A percentile compares a stretch with the other conserved stretches of the same genome.
Evolutionary conservation across 2,888 invertebrate species (phyloP).

Genomic region (Plagodis pulveraria): DNA sequence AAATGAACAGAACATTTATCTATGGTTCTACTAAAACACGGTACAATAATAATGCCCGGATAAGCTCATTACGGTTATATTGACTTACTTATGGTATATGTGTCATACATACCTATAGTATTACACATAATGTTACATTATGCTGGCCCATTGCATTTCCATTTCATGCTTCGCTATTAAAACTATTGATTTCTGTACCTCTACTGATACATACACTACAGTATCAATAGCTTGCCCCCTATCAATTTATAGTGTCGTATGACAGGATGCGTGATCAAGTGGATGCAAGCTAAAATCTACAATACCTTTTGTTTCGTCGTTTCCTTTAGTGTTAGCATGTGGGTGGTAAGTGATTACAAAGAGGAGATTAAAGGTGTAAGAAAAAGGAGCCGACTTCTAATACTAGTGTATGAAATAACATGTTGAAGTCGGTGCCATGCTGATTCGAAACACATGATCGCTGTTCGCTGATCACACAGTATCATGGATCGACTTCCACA

Average conservation of each 20-base stretch:
- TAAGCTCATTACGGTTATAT: not conserved
- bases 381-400: too few relatives aligned
- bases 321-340: constrained; percentile 49
- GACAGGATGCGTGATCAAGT: constrained; percentile 52
- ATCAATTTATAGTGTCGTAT: not conserved
- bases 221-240: not conserved
- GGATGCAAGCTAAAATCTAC: constrained; percentile 46
- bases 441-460: too few relatives aligned
- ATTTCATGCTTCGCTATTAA: not conserved
- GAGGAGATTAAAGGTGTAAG: not conserved
- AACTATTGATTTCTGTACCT: not conserved
- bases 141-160: not conserved
- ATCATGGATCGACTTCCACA: too few relatives aligned
- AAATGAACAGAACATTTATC: too few relatives aligned
- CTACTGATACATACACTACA: not conserved
- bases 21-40: too few relatives aligned
- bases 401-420: too few relatives aligned
- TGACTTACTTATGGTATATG: not conserved
- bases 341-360: constrained; percentile 19
- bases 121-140: not conserved
- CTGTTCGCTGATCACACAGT: too few relatives aligned
- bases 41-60: too few relatives aligned
- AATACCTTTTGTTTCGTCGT: constrained; percentile 51
- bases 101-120: too few relatives aligned
- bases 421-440: too few relatives aligned